These are phyloP conservation scores for Hydrocynus forskahlii DNA, from an alignment of 2,797 vertebrate species.

Conservation along the genomic window DNA sequence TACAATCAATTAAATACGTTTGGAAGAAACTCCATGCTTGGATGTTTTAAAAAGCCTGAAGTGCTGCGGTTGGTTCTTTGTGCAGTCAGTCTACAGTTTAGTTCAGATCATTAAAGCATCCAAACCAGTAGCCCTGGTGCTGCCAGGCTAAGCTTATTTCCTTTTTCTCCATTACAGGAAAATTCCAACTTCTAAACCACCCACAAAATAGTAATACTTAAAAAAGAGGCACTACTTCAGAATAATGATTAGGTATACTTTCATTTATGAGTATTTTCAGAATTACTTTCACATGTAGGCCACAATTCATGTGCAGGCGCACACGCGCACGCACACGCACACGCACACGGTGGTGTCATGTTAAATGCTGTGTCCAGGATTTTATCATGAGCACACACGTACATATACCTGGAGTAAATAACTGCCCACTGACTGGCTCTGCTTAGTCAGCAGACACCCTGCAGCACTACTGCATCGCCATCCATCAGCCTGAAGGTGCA, in stretches of 20 bases:
- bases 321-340: no score
- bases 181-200: neutral
- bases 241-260: neutral
- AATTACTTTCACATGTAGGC: conserved; percentile 2
- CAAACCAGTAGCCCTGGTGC: neutral
- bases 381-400: no score
- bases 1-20: no score
- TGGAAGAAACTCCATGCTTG: no score
- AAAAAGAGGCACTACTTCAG: neutral
- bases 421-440: conserved; percentile 22
- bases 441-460: conserved; percentile 33
- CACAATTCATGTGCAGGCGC: conserved; percentile 19
- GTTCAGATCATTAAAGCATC: neutral
- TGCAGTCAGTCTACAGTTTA: neutral
- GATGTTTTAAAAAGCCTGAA: no score
- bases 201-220: neutral
- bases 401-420: conserved; percentile 21
- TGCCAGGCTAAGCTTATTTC: conserved; percentile 1
- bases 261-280: neutral
- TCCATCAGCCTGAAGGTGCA: conserved; percentile 30
- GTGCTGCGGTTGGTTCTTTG: no score
- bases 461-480: conserved; percentile 12
- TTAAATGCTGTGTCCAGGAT: neutral
- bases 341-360: neutral
- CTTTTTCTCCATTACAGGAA: neutral